Conservation (phyloP, 2,797 vertebrate species). For the Rhinogobio ventralis region DNA sequence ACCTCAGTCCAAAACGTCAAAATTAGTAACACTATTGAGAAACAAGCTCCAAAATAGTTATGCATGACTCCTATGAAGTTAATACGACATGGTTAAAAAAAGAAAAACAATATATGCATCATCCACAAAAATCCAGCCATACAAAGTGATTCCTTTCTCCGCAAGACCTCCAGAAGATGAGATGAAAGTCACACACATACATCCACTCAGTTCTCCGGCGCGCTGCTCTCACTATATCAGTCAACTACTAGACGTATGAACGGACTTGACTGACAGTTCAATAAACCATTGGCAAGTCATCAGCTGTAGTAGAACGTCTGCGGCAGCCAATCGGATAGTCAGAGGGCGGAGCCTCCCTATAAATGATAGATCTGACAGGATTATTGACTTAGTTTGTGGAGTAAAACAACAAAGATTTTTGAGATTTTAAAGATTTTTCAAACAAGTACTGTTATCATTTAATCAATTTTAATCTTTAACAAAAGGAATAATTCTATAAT, state of each 20-base stretch:
- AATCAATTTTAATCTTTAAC: not conserved
- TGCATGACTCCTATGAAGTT: constrained; percentile 83
- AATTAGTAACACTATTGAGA: constrained; percentile 75
- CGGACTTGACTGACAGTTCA: constrained; percentile 61
- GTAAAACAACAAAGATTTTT: not conserved
- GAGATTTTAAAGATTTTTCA: not conserved
- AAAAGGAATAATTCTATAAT: not conserved
- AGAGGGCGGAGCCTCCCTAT: constrained; percentile 18
- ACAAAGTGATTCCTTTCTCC: constrained; percentile 36
- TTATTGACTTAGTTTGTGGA: not conserved
- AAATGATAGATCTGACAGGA: constrained; percentile 10
- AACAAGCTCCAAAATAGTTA: constrained; percentile 74
- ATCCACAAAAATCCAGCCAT: constrained; percentile 50
- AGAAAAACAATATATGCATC: constrained; percentile 62
- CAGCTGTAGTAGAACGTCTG: constrained; percentile 10
- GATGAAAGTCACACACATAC: constrained; percentile 34
- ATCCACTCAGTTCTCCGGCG: constrained; percentile 23
- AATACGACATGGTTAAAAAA: constrained; percentile 69
- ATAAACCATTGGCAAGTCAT: constrained; percentile 65
- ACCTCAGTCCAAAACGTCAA: constrained; percentile 83
- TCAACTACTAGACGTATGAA: constrained; percentile 45
- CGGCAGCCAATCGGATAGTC: constrained; percentile 38
- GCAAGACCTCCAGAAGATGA: constrained; percentile 41
- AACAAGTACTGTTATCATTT: not conserved
- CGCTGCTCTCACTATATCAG: constrained; percentile 40